Evolutionary conservation across 1,140 invertebrate genomes (phyloP), one percentile per base, ranked within the genome.

Genomic region (Babylonia areolata): DNA sequence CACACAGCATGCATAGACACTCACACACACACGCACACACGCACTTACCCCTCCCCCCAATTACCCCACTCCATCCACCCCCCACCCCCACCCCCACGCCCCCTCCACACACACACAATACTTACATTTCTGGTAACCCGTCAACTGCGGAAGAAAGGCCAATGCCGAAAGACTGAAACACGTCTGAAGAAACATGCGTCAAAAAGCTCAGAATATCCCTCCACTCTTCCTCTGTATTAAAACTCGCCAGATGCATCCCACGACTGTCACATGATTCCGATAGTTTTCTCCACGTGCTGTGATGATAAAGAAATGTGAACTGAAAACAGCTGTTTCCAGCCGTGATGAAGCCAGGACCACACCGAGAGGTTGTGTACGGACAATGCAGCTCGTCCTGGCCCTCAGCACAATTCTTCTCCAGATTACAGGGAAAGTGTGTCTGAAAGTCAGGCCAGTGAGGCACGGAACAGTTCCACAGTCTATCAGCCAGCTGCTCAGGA

Each of bases 391-490:
- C 78, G 46, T 80, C 78, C 46, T 80, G 15, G 0, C 9, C 78
- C 31, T 23, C 23, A 28, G 40, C 78, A 33, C 78, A 80, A 5
- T 80, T 40, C n/a, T 3, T 51, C 23, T 33, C 37, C 28, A 80
- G 78, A 42, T 80, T 58, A 40, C 78, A 80, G 6, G 2, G 0
- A 11, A 54, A n/a, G 23, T 80, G 78, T 3, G 5, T 23, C 46
- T 35, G 40, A 31, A 80, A 54, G 28, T 31, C 46, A 15, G 23
- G 1, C 78, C 78, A 80, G 33, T 80, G 23, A 1, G 78, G 12
- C 28, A 51, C 78, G 2, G 78, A 80, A 40, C 78, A 80, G 78
- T 80, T 80, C 78, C 78, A 80, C 31, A 12, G 31, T 0, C 78
- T 15, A n/a, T 39, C 40, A 17, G 40, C 5, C 42, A 80, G n/a